phyloP scores from a whole-genome alignment of 2,113 vertebrate genomes.

The Phylloscopus trochiloides region DNA sequence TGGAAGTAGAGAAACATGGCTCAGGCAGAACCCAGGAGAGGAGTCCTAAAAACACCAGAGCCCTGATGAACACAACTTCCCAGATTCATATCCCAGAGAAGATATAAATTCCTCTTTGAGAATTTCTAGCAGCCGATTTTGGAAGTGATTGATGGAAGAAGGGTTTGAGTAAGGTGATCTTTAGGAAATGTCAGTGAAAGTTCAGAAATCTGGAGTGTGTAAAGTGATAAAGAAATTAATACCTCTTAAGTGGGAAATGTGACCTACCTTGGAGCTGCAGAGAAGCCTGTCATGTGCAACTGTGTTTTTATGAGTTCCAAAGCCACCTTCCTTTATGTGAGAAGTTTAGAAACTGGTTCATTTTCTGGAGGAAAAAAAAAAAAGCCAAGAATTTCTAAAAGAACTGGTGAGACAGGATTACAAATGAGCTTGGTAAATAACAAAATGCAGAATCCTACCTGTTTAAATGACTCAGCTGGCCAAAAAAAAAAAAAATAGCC shows the following conservation, averaged over 20 bases:
- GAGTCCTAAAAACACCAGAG: not conserved
- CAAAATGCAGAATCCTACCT: not conserved
- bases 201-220: not conserved
- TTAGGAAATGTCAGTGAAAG: not conserved
- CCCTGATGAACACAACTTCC: not conserved
- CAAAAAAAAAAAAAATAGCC: not conserved
- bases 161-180: not conserved
- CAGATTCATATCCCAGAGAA: not conserved
- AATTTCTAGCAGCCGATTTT: not conserved
- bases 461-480: not conserved
- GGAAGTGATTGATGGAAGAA: not conserved
- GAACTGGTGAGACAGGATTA: not conserved
- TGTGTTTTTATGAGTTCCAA: not conserved
- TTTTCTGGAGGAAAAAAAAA: not conserved
- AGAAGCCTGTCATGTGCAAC: not conserved
- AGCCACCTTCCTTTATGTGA: not conserved
- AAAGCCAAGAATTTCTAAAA: not conserved
- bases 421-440: not conserved
- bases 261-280: not conserved
- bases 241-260: not conserved
- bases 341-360: not conserved
- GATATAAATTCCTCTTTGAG: not conserved
- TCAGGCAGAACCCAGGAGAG: not conserved
- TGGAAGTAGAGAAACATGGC: not conserved
- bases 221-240: not conserved